Conservation (phyloP, 2,888 invertebrate species). For the Drosophila emarginata region DNA sequence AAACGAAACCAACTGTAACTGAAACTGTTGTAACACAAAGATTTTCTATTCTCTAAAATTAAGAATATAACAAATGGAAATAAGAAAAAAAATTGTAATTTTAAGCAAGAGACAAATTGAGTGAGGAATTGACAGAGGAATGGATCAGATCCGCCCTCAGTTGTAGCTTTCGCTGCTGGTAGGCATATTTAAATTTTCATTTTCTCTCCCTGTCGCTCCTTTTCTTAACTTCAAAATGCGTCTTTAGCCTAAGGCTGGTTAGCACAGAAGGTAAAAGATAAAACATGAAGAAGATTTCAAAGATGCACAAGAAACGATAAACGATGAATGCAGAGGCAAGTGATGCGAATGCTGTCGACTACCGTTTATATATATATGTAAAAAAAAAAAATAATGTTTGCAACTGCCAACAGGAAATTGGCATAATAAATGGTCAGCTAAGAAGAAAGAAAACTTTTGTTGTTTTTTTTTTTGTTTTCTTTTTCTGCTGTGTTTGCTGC, state of each 20-base stretch:
- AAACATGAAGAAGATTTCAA: background rate
- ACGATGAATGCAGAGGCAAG: background rate
- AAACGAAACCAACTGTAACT: constrained; percentile 28
- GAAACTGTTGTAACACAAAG: background rate
- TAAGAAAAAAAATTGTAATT: no score
- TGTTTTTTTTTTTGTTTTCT: no score
- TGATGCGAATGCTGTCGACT: constrained; percentile 54
- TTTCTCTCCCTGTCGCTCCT: constrained; percentile 7
- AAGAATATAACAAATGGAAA: no score
- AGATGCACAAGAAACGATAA: background rate
- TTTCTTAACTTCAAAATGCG: background rate
- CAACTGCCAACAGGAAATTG: constrained; percentile 76
- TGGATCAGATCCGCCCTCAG: background rate
- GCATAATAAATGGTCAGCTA: constrained; percentile 66
- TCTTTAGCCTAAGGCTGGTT: background rate
- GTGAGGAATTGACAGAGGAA: no score
- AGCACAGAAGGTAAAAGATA: background rate
- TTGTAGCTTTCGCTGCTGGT: constrained; percentile 46
- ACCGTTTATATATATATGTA: constrained; percentile 73
- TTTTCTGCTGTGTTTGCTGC: background rate
- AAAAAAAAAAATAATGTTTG: no score
- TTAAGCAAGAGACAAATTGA: no score
- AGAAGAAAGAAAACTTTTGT: constrained; percentile 27
- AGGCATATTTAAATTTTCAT: constrained; percentile 40
- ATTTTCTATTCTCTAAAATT: no score